Conservation (phyloP, 2,113 vertebrate species). For the Corythornis cristatus region DNA sequence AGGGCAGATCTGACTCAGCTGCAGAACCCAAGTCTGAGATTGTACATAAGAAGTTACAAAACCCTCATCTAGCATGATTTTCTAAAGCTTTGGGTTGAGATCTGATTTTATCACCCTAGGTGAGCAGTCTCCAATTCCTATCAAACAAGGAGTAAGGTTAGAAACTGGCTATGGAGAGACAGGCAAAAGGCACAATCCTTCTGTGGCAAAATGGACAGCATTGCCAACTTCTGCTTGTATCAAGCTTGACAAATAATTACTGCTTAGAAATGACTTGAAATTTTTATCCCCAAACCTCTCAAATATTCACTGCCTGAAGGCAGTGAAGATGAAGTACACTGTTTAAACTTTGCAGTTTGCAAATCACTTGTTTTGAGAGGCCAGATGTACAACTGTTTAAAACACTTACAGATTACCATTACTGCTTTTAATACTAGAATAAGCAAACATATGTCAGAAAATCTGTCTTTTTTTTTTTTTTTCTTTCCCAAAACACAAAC, state of each 20-base stretch:
- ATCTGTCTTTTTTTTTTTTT: neutral
- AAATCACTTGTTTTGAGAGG: neutral
- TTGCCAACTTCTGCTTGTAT: neutral
- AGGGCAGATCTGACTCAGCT: neutral
- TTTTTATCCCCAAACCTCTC: neutral
- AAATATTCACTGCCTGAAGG: neutral
- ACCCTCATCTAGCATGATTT: neutral
- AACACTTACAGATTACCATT: neutral
- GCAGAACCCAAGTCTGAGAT: neutral
- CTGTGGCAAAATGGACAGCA: neutral
- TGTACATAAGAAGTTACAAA: neutral
- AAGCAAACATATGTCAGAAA: conserved; percentile 21
- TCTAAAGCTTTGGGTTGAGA: neutral
- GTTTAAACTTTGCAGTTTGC: neutral
- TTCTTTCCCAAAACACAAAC: neutral
- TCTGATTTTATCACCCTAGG: neutral
- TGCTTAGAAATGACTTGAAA: neutral
- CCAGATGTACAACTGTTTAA: neutral
- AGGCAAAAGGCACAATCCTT: neutral
- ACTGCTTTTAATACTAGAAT: conserved; percentile 2
- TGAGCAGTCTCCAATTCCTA: neutral
- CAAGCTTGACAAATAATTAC: neutral
- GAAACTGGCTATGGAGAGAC: neutral
- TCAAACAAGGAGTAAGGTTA: neutral
- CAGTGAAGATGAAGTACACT: neutral